Evolutionary conservation across 2,797 vertebrate genomes (phyloP).

Genomic region (Eupleurogrammus muticus): DNA sequence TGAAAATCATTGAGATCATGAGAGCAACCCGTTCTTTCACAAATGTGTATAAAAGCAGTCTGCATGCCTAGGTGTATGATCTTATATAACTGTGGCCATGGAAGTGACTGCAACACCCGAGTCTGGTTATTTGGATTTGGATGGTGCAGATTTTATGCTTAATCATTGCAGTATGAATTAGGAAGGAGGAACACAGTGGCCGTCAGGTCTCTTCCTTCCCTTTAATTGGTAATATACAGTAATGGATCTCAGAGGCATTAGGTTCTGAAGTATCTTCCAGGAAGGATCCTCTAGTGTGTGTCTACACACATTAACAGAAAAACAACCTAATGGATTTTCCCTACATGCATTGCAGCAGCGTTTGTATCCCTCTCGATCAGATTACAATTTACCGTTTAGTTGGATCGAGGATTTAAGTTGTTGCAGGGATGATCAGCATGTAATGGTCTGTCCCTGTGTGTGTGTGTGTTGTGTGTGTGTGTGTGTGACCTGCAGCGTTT

Average conservation of each 20-base stretch:
- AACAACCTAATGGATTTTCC: slow-evolving; percentile 64
- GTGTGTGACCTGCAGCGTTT: slow-evolving; percentile 86
- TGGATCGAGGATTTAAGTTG: neutral
- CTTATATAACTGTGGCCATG: too few species aligned
- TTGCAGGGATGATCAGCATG: neutral
- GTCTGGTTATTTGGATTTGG: too few species aligned
- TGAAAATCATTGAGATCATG: too few species aligned
- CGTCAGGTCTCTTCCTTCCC: neutral
- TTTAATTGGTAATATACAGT: slow-evolving; percentile 41
- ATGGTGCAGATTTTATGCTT: neutral
- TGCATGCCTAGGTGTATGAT: too few species aligned
- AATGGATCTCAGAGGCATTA: slow-evolving; percentile 81
- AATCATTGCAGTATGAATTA: slow-evolving; percentile 18
- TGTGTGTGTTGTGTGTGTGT: slow-evolving; percentile 6
- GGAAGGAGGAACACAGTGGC: slow-evolving; percentile 22
- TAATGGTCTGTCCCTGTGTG: slow-evolving; percentile 11
- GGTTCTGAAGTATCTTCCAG: slow-evolving; percentile 74
- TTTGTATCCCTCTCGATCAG: slow-evolving; percentile 14
- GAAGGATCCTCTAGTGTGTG: slow-evolving; percentile 65
- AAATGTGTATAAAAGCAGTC: too few species aligned
- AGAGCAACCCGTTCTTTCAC: too few species aligned
- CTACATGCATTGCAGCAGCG: slow-evolving; percentile 25
- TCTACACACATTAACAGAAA: slow-evolving; percentile 46
- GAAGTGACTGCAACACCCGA: too few species aligned
- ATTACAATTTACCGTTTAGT: neutral